Conservation (phyloP, 1,140 invertebrate species). For the Teleopsis dalmanni region DNA sequence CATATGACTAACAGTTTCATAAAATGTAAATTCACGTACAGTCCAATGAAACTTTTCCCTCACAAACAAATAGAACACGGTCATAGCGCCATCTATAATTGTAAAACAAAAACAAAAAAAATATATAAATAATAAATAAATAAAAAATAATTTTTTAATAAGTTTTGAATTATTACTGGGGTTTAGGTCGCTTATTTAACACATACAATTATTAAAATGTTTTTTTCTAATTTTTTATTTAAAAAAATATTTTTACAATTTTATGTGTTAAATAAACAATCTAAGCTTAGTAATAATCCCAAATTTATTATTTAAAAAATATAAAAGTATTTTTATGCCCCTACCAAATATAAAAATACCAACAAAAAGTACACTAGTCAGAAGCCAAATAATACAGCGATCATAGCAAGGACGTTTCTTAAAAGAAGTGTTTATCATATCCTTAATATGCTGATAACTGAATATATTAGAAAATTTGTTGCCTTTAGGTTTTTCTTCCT, state of each 20-base stretch:
- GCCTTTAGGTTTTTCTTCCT: not conserved
- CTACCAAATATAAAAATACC: slow-evolving; percentile 50
- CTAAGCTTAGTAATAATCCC: too few relatives aligned
- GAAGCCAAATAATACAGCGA: slow-evolving; percentile 53
- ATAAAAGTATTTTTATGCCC: too few relatives aligned
- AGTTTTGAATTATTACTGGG: not conserved
- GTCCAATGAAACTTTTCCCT: slow-evolving; percentile 61
- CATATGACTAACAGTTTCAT: slow-evolving; percentile 45
- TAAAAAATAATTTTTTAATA: not conserved
- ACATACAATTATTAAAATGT: not conserved
- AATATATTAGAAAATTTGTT: too few relatives aligned
- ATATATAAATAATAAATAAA: too few relatives aligned
- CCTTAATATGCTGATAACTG: slow-evolving; percentile 50
- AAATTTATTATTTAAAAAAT: not conserved
- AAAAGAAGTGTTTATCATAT: slow-evolving; percentile 54
- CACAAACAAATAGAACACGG: slow-evolving; percentile 55
- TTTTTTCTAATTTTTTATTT: too few relatives aligned
- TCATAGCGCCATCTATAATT: slow-evolving; percentile 33
- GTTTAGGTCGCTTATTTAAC: not conserved
- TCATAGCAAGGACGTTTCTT: slow-evolving; percentile 53
- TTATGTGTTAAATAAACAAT: too few relatives aligned
- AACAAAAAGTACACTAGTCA: slow-evolving; percentile 51
- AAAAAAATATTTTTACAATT: too few relatives aligned
- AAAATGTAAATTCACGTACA: slow-evolving; percentile 53
- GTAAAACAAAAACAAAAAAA: too few relatives aligned